phyloP scores from a whole-genome alignment of 2,113 vertebrate species.

The Phyllostomus discolor region DNA sequence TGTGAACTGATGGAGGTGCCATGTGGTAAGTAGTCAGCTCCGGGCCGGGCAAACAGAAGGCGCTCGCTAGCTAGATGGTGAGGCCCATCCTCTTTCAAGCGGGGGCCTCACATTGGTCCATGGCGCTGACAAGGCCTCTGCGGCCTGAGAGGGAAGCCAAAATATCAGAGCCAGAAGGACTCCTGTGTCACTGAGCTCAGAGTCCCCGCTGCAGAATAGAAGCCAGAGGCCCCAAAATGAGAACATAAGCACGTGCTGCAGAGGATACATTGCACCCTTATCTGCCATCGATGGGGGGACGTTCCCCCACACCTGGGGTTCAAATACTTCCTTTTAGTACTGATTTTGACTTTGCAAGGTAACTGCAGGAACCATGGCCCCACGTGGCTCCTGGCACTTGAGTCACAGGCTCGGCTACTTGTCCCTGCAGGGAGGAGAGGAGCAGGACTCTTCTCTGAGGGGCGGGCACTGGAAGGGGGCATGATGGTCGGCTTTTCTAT shows the following conservation, averaged over 20 bases:
- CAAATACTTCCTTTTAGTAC: not conserved
- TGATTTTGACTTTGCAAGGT: not conserved
- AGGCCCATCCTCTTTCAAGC: not conserved
- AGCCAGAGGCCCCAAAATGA: too few relatives aligned
- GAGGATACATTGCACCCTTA: not conserved
- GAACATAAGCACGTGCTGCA: not conserved
- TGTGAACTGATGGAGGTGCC: not conserved
- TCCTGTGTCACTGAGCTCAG: not conserved
- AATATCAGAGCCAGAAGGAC: not conserved
- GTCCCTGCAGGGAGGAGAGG: not conserved
- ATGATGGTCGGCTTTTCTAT: rapidly evolving
- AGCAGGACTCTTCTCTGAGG: not conserved
- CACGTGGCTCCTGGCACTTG: not conserved
- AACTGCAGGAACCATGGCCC: not conserved
- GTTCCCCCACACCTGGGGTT: rapidly evolving
- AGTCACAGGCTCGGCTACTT: rapidly evolving
- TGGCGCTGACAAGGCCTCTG: not conserved
- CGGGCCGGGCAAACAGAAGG: not conserved
- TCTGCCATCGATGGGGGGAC: rapidly evolving
- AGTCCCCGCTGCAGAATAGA: not conserved
- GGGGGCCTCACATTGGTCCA: not conserved
- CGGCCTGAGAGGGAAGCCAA: not conserved
- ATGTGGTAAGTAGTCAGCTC: not conserved
- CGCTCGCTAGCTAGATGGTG: not conserved
- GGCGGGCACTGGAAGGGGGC: rapidly evolving